A percentile compares a stretch with the other conserved stretches of the same genome.
Evolutionary conservation across 2,113 vertebrate species (phyloP).

Genomic region (Procapra przewalskii): DNA sequence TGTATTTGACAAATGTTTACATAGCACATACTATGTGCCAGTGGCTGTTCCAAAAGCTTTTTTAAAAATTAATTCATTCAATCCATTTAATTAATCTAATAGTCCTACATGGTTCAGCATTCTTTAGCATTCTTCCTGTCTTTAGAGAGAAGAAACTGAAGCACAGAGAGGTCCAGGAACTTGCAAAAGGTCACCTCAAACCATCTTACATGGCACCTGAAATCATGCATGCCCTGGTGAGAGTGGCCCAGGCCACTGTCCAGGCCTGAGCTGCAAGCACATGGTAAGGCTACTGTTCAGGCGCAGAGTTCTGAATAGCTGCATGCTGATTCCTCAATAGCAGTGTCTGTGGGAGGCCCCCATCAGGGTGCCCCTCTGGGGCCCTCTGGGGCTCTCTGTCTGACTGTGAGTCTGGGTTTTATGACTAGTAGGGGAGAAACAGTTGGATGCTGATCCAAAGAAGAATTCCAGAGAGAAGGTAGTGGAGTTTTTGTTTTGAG

Average conservation of each 20-base stretch:
- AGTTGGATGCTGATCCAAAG: background rate
- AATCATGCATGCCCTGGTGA: background rate
- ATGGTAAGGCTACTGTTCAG: background rate
- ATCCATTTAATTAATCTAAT: background rate
- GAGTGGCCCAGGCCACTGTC: background rate
- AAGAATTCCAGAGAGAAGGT: background rate
- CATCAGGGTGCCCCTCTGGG: background rate
- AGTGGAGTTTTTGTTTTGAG: background rate
- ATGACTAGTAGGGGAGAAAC: background rate
- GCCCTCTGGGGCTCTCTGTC: background rate
- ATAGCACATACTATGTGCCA: background rate
- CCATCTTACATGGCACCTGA: background rate
- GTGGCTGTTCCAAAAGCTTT: slow-evolving; percentile 25
- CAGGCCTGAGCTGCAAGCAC: background rate
- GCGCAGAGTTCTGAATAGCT: background rate
- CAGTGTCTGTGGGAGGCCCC: background rate
- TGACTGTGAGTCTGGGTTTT: background rate
- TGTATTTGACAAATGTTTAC: slow-evolving; percentile 56
- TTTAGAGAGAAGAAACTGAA: background rate
- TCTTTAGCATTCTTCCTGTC: background rate
- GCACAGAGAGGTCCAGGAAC: background rate
- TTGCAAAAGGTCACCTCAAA: background rate
- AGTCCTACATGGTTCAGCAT: background rate
- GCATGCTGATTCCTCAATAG: background rate
- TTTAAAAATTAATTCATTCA: background rate